phyloP scores from a whole-genome alignment of 2,113 vertebrate genomes.

The Cyanistes caeruleus region DNA sequence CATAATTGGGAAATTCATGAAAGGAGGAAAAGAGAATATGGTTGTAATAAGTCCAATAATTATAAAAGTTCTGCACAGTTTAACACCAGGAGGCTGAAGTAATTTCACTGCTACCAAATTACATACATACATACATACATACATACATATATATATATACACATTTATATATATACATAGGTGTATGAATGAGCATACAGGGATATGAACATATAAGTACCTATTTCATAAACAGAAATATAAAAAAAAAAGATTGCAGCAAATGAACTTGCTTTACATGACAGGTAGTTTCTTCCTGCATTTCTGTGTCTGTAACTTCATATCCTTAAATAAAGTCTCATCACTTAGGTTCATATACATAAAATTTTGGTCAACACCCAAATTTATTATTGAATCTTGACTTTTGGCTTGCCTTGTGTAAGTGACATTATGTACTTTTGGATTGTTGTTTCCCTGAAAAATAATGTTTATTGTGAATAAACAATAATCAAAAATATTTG shows the following conservation, averaged over 20 bases:
- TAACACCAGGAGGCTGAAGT: neutral
- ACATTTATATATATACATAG: no score
- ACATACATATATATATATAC: neutral
- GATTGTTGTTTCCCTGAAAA: neutral
- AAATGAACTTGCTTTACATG: neutral
- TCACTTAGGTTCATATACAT: neutral
- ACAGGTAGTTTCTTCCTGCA: neutral
- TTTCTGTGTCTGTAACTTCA: neutral
- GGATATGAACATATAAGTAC: neutral
- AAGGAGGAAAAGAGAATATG: neutral
- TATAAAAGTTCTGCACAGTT: neutral
- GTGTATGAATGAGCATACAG: neutral
- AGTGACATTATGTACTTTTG: neutral
- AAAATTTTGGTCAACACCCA: neutral
- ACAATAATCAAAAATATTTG: neutral
- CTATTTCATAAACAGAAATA: neutral
- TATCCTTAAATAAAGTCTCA: neutral
- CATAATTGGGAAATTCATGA: neutral
- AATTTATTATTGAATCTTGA: neutral
- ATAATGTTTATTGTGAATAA: neutral
- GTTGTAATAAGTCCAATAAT: neutral
- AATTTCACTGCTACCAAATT: neutral
- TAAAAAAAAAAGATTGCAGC: neutral
- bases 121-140: neutral
- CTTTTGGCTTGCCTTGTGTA: neutral